Conservation (phyloP, 1,140 invertebrate genomes). For the Stenopsyche tienmushanensis region DNA sequence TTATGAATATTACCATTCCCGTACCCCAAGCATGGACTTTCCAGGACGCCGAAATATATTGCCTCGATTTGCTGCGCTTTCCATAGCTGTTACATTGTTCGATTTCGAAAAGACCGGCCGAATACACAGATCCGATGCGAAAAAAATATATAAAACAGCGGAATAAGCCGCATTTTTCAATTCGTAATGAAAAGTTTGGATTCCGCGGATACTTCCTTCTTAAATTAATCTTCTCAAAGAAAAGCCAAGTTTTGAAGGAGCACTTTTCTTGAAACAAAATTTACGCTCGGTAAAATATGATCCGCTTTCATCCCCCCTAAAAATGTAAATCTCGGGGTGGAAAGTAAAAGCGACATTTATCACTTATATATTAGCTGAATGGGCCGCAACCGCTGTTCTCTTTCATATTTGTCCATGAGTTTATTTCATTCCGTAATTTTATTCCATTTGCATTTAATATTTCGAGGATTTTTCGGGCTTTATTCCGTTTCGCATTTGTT, state of each 20-base stretch:
- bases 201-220: slow-evolving; percentile 24
- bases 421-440: too few species aligned
- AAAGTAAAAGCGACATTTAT: slow-evolving; percentile 12
- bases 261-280: slow-evolving; percentile 15
- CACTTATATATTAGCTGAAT: too few species aligned
- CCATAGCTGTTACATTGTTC: neutral
- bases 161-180: slow-evolving; percentile 19
- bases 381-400: too few species aligned
- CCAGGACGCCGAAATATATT: neutral
- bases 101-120: too few species aligned
- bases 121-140: too few species aligned
- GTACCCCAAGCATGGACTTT: too few species aligned
- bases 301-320: slow-evolving; percentile 16
- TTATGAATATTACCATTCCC: too few species aligned
- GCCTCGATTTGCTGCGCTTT: neutral
- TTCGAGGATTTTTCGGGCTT: too few species aligned
- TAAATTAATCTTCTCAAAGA: slow-evolving; percentile 31
- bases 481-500: too few species aligned
- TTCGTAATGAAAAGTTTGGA: slow-evolving; percentile 25
- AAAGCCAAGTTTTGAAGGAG: slow-evolving; percentile 23
- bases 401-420: too few species aligned
- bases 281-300: slow-evolving; percentile 28
- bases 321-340: slow-evolving; percentile 10
- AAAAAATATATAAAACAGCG: slow-evolving; percentile 2
- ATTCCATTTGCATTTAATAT: too few species aligned